phyloP scores from a whole-genome alignment of 2,797 vertebrate species.

The Telmatherina bonti region DNA sequence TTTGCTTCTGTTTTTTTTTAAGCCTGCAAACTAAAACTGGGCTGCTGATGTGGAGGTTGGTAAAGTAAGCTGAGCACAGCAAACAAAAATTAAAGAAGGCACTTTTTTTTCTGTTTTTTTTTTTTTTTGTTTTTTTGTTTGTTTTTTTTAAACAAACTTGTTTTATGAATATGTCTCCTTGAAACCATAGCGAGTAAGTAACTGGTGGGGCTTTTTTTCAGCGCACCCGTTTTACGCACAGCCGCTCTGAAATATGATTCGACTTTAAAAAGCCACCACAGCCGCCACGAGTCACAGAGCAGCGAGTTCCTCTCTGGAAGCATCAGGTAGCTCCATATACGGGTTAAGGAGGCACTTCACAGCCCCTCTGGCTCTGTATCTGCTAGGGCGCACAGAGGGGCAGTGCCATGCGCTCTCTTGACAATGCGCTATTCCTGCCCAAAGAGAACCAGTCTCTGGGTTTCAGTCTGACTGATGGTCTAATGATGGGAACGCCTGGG shows the following conservation, averaged over 20 bases:
- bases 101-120: too few relatives aligned
- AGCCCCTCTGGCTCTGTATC: conserved; percentile 53
- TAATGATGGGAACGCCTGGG: conserved; percentile 54
- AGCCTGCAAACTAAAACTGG: not conserved
- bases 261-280: conserved; percentile 66
- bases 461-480: conserved; percentile 25
- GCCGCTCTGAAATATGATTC: conserved; percentile 63
- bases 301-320: conserved; percentile 2
- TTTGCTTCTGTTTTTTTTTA: too few relatives aligned
- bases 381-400: conserved; percentile 60
- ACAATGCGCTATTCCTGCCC: conserved; percentile 52
- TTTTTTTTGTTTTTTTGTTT: too few relatives aligned
- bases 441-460: conserved; percentile 54
- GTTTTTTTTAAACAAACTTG: too few relatives aligned
- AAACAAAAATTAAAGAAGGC: too few relatives aligned
- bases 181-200: too few relatives aligned
- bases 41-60: conserved; percentile 9
- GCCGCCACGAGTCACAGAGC: conserved; percentile 44
- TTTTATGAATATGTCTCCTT: too few relatives aligned
- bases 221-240: conserved; percentile 58
- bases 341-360: conserved; percentile 42
- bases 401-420: conserved; percentile 73
- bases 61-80: too few relatives aligned
- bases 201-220: conserved; percentile 16
- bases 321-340: conserved; percentile 59